phyloP scores from a whole-genome alignment of 2,113 vertebrate genomes.

The Pungitius pungitius region DNA sequence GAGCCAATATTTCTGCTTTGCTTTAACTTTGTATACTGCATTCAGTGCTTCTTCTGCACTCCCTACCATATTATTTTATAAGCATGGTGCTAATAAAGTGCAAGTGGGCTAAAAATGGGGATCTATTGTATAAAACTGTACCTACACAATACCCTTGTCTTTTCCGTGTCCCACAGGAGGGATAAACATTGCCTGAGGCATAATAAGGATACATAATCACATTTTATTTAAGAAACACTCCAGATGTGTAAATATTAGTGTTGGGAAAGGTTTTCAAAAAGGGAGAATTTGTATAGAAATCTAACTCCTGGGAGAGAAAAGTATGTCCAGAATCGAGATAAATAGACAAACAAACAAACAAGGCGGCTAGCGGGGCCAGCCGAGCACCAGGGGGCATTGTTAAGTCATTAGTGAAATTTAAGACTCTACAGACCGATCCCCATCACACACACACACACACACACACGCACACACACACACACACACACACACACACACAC shows the following conservation, averaged over 20 bases:
- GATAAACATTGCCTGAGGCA: constrained; percentile 5
- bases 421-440: constrained; percentile 61
- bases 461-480: constrained; percentile 46
- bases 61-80: neutral
- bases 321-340: constrained; percentile 63
- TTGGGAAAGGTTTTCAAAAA: constrained; percentile 36
- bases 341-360: constrained; percentile 78
- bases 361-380: constrained; percentile 45
- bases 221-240: constrained; percentile 32
- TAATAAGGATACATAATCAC: constrained; percentile 12
- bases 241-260: constrained; percentile 55
- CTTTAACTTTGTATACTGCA: neutral
- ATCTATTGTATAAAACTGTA: constrained; percentile 20
- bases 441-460: constrained; percentile 43
- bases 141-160: neutral
- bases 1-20: neutral
- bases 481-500: constrained; percentile 44
- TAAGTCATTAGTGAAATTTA: constrained; percentile 83
- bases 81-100: neutral
- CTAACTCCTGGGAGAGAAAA: constrained; percentile 38
- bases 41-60: neutral
- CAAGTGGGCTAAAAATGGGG: neutral
- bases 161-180: constrained; percentile 21
- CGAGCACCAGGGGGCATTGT: constrained; percentile 75
- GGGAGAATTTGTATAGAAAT: constrained; percentile 25